Evolutionary conservation across 1,140 invertebrate species (phyloP), one percentile per base, ranked within the genome.

Genomic region (Pseudomyrmex pallidus): DNA sequence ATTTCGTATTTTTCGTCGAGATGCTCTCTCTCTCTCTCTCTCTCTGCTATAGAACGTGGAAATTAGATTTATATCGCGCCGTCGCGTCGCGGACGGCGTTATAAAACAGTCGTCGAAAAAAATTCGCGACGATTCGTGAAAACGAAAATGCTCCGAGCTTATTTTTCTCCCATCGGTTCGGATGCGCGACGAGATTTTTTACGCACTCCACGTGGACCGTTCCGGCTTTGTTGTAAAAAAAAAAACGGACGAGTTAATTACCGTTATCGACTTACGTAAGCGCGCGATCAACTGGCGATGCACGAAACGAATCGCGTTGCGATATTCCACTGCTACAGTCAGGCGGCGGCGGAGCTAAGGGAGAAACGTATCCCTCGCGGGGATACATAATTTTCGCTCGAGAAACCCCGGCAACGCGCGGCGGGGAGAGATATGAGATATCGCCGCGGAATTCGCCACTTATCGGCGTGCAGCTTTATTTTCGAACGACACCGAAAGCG

Each of bases 231-330:
- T 70, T 77, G 5, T 5, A 68, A 85, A 57, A 62, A 59, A 44
- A 68, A 56, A 82, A 86, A 72, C 25, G 35, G 54, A 83, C 59
- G 86, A 83, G 72, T 78, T 89, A 87, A 88, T 89, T 88, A 88
- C 59, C 86, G 67, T 88, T 89, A 88, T 88, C 85, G 83, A 80
- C 57, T 74, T 73, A 83, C 63, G 77, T 78, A 70, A 84, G 74
- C 57, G 64, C 46, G 54, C 22, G 3, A 10, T 17, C 8, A 3
- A 56, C 17, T 10, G 63, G 17, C 20, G 50, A 8, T 2, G 25
- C n/a, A 20, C 22, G 54, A 35, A 20, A 59, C 35, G 54, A 87
- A 83, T 86, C 59, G 70, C 72, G 10, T 0, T n/a, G 76, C 63
- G 56, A 87, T 86, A n/a, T 87, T 83, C 20, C 1, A 22, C 20